Percentiles rank a stretch among this genome's conserved stretches.
Evolutionary conservation across 2,797 vertebrate species (phyloP).

Genomic region (Threskiornis aethiopicus): DNA sequence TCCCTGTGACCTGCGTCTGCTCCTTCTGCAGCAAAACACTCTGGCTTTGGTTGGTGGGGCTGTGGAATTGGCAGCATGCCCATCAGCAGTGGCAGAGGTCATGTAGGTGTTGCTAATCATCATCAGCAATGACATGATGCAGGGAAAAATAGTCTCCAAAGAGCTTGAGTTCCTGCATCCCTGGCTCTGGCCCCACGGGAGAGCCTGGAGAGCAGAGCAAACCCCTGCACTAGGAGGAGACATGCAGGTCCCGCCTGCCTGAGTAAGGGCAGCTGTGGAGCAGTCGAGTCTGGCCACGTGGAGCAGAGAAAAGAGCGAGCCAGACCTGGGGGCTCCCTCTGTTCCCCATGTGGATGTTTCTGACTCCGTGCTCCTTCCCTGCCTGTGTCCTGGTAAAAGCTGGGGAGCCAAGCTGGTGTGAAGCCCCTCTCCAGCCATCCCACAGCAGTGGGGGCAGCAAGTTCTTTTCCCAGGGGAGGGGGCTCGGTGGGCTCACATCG

Average conservation of each 20-base stretch:
- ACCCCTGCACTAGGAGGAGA: not conserved
- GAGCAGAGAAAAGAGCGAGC: not conserved
- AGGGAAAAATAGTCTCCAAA: not conserved
- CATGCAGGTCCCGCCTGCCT: fast-evolving
- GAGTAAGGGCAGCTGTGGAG: not conserved
- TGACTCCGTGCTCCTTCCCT: not conserved
- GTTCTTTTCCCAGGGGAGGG: not conserved
- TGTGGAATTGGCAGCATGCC: not conserved
- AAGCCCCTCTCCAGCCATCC: not conserved
- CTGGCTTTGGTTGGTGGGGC: not conserved
- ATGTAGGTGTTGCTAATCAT: not conserved
- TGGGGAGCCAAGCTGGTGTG: fast-evolving
- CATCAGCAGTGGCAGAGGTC: not conserved
- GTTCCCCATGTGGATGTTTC: fast-evolving
- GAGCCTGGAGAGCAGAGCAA: not conserved
- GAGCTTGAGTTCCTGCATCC: not conserved
- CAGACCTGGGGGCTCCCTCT: not conserved
- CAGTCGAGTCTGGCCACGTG: not conserved
- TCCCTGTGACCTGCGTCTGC: not conserved
- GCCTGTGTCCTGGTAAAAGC: not conserved
- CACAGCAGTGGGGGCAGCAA: fast-evolving
- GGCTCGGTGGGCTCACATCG: fast-evolving
- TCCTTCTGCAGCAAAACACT: not conserved
- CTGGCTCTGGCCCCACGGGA: not conserved
- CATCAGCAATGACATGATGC: not conserved